Evolutionary conservation across 2,888 invertebrate genomes (phyloP), one percentile per base, ranked within the genome.

Genomic region (Plutella xylostella): DNA sequence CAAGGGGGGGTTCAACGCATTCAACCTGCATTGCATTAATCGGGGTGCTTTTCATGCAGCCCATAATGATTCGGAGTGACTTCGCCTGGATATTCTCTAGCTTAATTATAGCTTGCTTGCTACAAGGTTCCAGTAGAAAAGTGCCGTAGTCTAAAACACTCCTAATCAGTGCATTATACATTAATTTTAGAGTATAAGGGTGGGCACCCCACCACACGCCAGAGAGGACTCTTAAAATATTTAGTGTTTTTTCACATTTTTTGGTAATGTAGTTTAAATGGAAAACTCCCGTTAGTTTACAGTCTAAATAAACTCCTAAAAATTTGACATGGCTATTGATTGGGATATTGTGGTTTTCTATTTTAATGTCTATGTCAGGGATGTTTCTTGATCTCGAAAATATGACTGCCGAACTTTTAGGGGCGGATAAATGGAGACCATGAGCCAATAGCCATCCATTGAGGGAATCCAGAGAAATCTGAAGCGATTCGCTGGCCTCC

Each of bases 111-210:
- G 35, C 37, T 11, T 1, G 0, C 19, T 19, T 37, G 6, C 19
- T 43, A 28, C 43, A 37, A 2, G 44, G 44, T 9, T 44, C 39
- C 4, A 38, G n/a, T 1, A 31, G 4, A 12, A 39, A 44, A n/a
- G 25, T 14, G 1, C 14, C 44, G 19, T 44, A 44, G 14, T 44
- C 44, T 3, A 31, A 11, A 20, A 28, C 14, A 20, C 39, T 44
- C 4, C 38, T 18, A 15, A 39, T 31, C 9, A 44, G 9, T 0
- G 43, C 44, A 6, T 44, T 38, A 20, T 44, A 44, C 1, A 44
- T 12, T 1, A 44, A 15, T 14, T 44, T 38, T 20, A 37, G 38
- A 31, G 20, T 11, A 15, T 30, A 38, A 11, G 12, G 25, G 11
- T 39, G 21, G 15, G 39, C 39, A n/a, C 39, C 21, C 21, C 21